Evolutionary conservation across 1,140 invertebrate species (phyloP), one percentile per base, ranked within the genome.

Genomic region (Helicoverpa armigera): DNA sequence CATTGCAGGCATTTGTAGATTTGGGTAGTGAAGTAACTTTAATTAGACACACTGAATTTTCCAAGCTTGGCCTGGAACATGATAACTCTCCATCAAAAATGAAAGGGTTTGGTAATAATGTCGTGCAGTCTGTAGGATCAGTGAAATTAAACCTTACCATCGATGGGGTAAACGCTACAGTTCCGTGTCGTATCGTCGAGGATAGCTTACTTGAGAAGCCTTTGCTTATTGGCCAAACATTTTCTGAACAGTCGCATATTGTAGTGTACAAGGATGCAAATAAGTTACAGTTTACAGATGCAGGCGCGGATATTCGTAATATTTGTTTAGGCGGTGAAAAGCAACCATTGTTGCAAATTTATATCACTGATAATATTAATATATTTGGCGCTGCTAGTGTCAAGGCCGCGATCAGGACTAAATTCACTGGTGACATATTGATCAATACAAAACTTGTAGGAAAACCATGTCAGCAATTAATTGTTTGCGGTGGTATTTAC

Each of bases 31-130:
- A 69, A n/a, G 65, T 69, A 5, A 69, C 65, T 43, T 43, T 69
- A 7, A 69, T 69, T 0, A 69, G 48, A 16, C 5, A 69, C 9
- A 18, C 65, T 4, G 35, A 12, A 51, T 18, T 23, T 12, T 50
- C 16, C 12, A 23, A 23, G 12, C n/a, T 83, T n/a, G 79, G 76
- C 18, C 2, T 79, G 13, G 3, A 12, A 13, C 85, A 86, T 73
- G 75, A 86, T 73, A 3, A 23, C 13, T 31, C 54, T 0, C 67
- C 79, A 3, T 53, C 82, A 11, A 54, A 5, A 10, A 79, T 86
- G 82, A 86, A 76, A 48, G 85, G 84, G 74, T 86, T 82, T 61
- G 82, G 85, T 1, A 76, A 83, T 50, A 58, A 23, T 10, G 23
- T 81, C 2, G 82, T 86, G 1, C 56, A 76, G 10, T 86, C 79